Conservation (phyloP, 1,140 invertebrate genomes). For the Leptinotarsa texana region DNA sequence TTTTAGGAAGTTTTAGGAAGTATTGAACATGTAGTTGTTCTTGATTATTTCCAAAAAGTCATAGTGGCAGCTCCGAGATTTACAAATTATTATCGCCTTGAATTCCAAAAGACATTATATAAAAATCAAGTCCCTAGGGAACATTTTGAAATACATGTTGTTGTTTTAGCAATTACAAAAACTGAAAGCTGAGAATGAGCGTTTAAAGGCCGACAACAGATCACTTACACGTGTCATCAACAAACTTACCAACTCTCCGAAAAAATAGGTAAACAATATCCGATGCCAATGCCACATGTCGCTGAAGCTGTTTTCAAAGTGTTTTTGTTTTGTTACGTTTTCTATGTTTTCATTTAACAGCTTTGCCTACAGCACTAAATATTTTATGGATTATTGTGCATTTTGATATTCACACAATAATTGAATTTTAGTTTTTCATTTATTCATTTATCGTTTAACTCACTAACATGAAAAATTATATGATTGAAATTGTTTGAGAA, state of each 20-base stretch:
- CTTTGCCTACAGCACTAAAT: constrained; percentile 25
- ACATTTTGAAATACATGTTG: constrained; percentile 17
- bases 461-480: neutral
- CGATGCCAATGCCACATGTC: constrained; percentile 17
- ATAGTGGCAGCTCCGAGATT: no score
- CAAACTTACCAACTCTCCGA: constrained; percentile 89
- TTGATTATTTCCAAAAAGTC: no score
- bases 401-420: constrained; percentile 17
- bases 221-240: constrained; percentile 92
- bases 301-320: constrained; percentile 26
- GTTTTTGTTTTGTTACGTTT: constrained; percentile 25
- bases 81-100: no score
- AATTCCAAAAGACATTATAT: neutral
- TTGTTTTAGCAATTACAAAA: constrained; percentile 94
- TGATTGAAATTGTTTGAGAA: no score
- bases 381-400: constrained; percentile 18
- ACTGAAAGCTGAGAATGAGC: constrained; percentile 95
- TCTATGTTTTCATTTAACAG: constrained; percentile 21
- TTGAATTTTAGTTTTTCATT: neutral
- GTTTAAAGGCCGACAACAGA: constrained; percentile 93
- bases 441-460: neutral
- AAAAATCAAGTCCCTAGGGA: neutral
- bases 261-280: constrained; percentile 68
- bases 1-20: no score
- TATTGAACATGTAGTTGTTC: no score